A percentile compares a stretch with the other conserved stretches of the same genome.
These are phyloP conservation scores for Rafetus swinhoei DNA, from an alignment of 2,113 vertebrate species.

Conservation along the genomic window DNA sequence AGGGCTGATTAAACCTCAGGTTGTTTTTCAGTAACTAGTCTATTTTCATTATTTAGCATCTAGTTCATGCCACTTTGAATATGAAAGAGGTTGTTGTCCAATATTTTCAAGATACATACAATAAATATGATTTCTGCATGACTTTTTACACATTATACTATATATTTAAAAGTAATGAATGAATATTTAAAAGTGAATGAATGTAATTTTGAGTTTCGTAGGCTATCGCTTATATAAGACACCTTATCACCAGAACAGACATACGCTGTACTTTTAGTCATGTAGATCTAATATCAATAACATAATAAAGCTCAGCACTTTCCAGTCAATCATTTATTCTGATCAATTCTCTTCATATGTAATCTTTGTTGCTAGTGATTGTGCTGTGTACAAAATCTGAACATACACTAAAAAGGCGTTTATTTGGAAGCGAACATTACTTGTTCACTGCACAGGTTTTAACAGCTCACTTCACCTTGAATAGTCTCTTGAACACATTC, in stretches of 20 bases:
- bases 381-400: background rate
- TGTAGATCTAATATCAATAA: background rate
- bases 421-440: background rate
- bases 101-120: slow-evolving; percentile 11
- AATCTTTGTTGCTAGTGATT: background rate
- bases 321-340: slow-evolving; percentile 43
- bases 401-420: background rate
- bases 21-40: slow-evolving; percentile 54
- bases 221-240: slow-evolving; percentile 58
- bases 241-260: slow-evolving; percentile 63
- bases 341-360: background rate
- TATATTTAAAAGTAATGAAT: no score
- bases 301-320: slow-evolving; percentile 65
- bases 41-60: slow-evolving; percentile 63
- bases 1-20: slow-evolving; percentile 50
- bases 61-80: slow-evolving; percentile 35
- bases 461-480: background rate
- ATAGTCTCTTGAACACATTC: background rate
- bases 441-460: background rate
- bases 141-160: slow-evolving; percentile 48
- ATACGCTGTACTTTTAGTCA: slow-evolving; percentile 48
- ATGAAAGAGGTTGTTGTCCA: slow-evolving; percentile 46
- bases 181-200: slow-evolving; percentile 58
- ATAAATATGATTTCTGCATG: slow-evolving; percentile 9
- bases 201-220: slow-evolving; percentile 47